Base-by-base conservation (phyloP, 1,140 invertebrate species). In the Drosophila azteca region DNA sequence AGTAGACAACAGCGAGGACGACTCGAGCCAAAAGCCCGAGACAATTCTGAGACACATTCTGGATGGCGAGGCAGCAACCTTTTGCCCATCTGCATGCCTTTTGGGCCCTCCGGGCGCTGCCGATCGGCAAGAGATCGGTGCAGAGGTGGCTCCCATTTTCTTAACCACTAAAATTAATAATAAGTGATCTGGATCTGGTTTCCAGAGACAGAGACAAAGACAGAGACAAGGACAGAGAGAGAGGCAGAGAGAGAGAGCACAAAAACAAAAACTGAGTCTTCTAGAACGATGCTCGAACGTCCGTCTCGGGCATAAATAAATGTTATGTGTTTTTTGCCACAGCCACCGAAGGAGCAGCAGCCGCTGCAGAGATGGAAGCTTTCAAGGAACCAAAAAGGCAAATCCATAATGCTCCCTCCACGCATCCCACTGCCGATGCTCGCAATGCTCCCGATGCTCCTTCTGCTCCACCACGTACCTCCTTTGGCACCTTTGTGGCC, bases 91-190 rank as follows among this genome's bases (percentile, higher is more conserved):
- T 87, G 82, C 82, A 87, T 87, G 82, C 79, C 76, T 79, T 78
- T 83, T 72, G 79, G 5, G 29, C 44, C 81, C 87, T 82, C 87
- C 87, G 70, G 87, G 87, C 87, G 50, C 61, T 90, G 82, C 82
- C 69, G 78, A 77, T 78, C 81, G 66, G 41, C 58, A 59, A 50
- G 51, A 53, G 75, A 77, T 62, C 59, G 66, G 59, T 57, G 39
- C 43, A 15, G 51, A 72, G 50, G 60, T 78, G 35, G 78, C 90
- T 87, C 75, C 75, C 69, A 90, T 90, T 82, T 90, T 81, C 79
- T 83, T 87, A 90, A 89, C 90, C 90, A 90, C 90, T 90, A 90
- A 90, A 89, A 90, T 90, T 90, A 90, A 90, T 90, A 90, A 90
- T 90, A 90, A 90, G 89, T 90, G 90, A 90, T 90, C 89, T 90